Evolutionary conservation across 1,140 invertebrate genomes (phyloP).

Genomic region (Tetramorium alpestre): DNA sequence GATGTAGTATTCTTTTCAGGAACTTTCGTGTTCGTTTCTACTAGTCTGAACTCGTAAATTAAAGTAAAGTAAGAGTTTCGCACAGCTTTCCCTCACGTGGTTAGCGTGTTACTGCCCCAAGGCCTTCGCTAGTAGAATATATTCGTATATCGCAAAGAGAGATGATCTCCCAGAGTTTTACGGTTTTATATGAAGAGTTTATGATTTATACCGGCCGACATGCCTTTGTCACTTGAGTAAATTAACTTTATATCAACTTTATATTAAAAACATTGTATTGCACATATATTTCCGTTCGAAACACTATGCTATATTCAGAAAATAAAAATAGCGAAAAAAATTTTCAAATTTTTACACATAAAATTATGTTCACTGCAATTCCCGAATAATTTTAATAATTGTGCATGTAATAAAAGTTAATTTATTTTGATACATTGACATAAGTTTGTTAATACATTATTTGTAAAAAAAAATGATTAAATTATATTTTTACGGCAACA

Average conservation of each 20-base stretch:
- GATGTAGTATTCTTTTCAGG: conserved; percentile 51
- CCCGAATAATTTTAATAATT: not conserved
- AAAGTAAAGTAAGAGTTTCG: conserved; percentile 59
- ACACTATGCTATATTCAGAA: not conserved
- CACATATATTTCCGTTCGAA: not conserved
- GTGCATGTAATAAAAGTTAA: not conserved
- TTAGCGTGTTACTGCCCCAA: conserved; percentile 45
- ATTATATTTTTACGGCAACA: not conserved
- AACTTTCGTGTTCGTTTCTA: conserved; percentile 36
- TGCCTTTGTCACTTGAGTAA: not conserved
- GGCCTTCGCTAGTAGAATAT: conserved; percentile 14
- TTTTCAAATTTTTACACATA: not conserved
- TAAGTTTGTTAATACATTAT: not conserved
- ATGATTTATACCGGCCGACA: not conserved
- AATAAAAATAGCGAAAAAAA: not conserved
- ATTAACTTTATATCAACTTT: not conserved
- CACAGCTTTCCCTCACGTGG: conserved; percentile 47
- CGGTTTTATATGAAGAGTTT: not conserved
- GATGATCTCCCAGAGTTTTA: conserved; percentile 29
- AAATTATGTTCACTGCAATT: not conserved
- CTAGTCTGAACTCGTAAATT: conserved; percentile 51
- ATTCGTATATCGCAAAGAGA: conserved; percentile 28
- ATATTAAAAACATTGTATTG: not conserved
- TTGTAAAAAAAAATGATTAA: not conserved
- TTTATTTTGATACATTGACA: no score